phyloP scores from a whole-genome alignment of 2,888 invertebrate species.

The Pyralis farinalis region DNA sequence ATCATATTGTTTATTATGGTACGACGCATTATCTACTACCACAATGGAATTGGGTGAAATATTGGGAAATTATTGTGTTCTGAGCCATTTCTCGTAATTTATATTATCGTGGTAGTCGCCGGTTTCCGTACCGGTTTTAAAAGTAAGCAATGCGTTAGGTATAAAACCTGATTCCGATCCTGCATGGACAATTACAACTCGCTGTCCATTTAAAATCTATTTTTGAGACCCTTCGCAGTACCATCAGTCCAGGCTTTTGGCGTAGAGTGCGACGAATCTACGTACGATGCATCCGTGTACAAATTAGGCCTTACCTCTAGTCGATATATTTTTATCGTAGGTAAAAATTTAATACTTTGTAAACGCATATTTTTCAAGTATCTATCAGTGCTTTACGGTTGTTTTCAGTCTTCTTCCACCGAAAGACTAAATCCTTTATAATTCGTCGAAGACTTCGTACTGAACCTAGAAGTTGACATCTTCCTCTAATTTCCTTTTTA shows the following conservation, averaged over 20 bases:
- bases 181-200: conserved; percentile 10
- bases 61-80: too few species aligned
- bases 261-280: conserved; percentile 20
- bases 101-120: too few species aligned
- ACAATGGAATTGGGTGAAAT: too few species aligned
- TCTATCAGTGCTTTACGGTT: conserved; percentile 5
- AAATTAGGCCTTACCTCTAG: conserved; percentile 21
- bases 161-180: conserved; percentile 5
- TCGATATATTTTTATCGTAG: conserved; percentile 19
- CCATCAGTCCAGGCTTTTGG: conserved; percentile 18
- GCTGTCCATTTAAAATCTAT: conserved; percentile 5
- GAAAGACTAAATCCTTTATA: conserved; percentile 7
- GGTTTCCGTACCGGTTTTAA: background rate
- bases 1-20: too few species aligned
- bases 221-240: conserved; percentile 5
- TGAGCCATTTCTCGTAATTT: too few species aligned
- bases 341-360: conserved; percentile 23
- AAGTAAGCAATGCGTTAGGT: conserved; percentile 5
- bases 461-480: conserved; percentile 7
- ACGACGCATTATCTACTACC: too few species aligned
- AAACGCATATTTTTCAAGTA: conserved; percentile 19
- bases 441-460: conserved; percentile 3
- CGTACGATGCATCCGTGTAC: conserved; percentile 24
- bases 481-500: conserved; percentile 8
- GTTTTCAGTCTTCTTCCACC: conserved; percentile 9